Evolutionary conservation across 2,797 vertebrate species (phyloP).

Genomic region (Aphelocoma californica): DNA sequence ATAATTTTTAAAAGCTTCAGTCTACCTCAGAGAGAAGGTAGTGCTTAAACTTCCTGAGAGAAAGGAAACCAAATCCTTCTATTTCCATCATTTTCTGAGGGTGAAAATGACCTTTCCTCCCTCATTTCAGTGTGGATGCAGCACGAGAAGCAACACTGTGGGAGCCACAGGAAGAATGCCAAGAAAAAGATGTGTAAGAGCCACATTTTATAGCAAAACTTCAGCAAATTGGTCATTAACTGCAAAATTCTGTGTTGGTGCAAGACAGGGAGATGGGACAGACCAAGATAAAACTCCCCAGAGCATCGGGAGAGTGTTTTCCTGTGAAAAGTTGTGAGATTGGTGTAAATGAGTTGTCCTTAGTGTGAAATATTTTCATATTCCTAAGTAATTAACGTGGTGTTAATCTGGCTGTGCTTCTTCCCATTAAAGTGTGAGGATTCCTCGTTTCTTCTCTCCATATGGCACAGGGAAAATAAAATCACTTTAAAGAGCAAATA

Average conservation of each 20-base stretch:
- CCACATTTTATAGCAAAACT: neutral
- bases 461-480: neutral
- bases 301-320: neutral
- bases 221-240: neutral
- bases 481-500: neutral
- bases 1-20: neutral
- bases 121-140: slow-evolving; percentile 43
- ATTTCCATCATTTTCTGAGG: neutral
- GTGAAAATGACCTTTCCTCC: neutral
- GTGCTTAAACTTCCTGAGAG: neutral
- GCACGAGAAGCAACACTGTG: neutral
- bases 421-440: neutral
- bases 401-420: neutral
- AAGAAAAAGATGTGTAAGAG: slow-evolving; percentile 62
- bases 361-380: neutral
- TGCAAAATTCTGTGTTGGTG: neutral
- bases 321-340: neutral
- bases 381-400: neutral
- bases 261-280: neutral
- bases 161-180: slow-evolving; percentile 39
- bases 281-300: neutral
- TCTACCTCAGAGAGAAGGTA: neutral
- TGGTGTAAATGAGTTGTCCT: neutral
- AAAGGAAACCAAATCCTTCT: neutral
- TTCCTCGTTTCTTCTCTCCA: neutral